Percentiles rank a stretch among this genome's conserved stretches.
Conservation (phyloP, 2,888 invertebrate species). For the Leucoptera coffeella region DNA sequence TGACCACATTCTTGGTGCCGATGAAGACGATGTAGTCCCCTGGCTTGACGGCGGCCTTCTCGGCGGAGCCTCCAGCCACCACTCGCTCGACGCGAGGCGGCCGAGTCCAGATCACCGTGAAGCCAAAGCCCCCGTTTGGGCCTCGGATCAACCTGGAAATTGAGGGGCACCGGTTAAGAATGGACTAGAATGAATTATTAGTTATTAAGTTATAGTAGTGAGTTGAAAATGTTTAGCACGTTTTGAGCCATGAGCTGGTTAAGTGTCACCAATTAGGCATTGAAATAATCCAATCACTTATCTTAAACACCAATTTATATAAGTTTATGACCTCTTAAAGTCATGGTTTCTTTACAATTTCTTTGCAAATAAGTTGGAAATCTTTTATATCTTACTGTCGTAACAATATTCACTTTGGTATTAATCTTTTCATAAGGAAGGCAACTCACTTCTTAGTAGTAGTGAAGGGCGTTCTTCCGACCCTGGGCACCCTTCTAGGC, state of each 20-base stretch:
- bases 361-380: too few relatives aligned
- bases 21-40: constrained; percentile 87
- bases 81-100: constrained; percentile 82
- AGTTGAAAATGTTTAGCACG: too few relatives aligned
- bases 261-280: background rate
- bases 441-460: constrained; percentile 58
- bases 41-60: constrained; percentile 73
- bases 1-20: constrained; percentile 81
- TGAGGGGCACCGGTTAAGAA: too few relatives aligned
- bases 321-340: background rate
- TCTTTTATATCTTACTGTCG: too few relatives aligned
- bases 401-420: background rate
- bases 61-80: constrained; percentile 75
- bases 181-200: too few relatives aligned
- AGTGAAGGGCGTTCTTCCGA: constrained; percentile 79
- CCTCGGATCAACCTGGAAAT: constrained; percentile 33
- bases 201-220: too few relatives aligned
- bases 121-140: constrained; percentile 66
- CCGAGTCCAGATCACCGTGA: constrained; percentile 85
- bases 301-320: background rate
- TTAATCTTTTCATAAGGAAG: background rate
- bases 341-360: background rate
- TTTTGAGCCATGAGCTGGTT: too few relatives aligned
- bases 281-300: background rate
- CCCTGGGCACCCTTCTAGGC: constrained; percentile 46